Evolutionary conservation across 1,140 invertebrate genomes (phyloP).

Genomic region (Luehdorfia chinensis): DNA sequence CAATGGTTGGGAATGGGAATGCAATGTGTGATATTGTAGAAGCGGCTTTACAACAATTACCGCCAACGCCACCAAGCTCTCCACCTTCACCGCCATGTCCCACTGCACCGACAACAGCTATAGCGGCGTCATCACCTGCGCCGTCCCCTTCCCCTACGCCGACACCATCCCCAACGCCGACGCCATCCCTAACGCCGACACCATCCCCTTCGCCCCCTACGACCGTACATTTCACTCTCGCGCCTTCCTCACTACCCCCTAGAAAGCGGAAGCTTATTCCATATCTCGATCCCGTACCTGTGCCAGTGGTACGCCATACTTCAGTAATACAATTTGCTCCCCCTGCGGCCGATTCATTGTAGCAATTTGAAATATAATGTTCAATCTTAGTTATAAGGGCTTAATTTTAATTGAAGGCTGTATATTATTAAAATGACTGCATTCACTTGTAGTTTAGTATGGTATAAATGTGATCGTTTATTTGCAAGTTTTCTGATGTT

Average conservation of each 20-base stretch:
- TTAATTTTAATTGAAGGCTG: slow-evolving; percentile 43
- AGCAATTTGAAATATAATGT: slow-evolving; percentile 29
- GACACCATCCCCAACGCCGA: slow-evolving; percentile 21
- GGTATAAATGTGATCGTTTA: slow-evolving; percentile 17
- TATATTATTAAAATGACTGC: slow-evolving; percentile 34
- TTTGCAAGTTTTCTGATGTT: slow-evolving; percentile 20
- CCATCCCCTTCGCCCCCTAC: slow-evolving; percentile 45
- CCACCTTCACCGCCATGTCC: slow-evolving; percentile 70
- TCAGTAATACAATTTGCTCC: slow-evolving; percentile 90
- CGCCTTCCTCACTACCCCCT: slow-evolving; percentile 84
- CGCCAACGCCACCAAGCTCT: slow-evolving; percentile 82
- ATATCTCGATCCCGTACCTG: slow-evolving; percentile 45
- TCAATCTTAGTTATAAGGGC: slow-evolving; percentile 27
- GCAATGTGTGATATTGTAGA: slow-evolving; percentile 84
- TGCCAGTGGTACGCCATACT: slow-evolving; percentile 79
- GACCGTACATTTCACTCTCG: slow-evolving; percentile 72
- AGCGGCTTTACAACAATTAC: slow-evolving; percentile 80
- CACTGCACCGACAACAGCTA: slow-evolving; percentile 24
- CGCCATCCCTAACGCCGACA: slow-evolving; percentile 32
- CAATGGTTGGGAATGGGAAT: slow-evolving; percentile 77
- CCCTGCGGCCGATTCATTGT: slow-evolving; percentile 66
- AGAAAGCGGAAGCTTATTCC: slow-evolving; percentile 88
- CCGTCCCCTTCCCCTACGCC: slow-evolving; percentile 18
- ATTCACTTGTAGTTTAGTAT: slow-evolving; percentile 32
- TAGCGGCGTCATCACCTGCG: slow-evolving; percentile 2